Percentiles rank a stretch among this genome's conserved stretches.
These are phyloP conservation scores for Chunga burmeisteri DNA, from an alignment of 2,113 vertebrate species.

Conservation along the genomic window DNA sequence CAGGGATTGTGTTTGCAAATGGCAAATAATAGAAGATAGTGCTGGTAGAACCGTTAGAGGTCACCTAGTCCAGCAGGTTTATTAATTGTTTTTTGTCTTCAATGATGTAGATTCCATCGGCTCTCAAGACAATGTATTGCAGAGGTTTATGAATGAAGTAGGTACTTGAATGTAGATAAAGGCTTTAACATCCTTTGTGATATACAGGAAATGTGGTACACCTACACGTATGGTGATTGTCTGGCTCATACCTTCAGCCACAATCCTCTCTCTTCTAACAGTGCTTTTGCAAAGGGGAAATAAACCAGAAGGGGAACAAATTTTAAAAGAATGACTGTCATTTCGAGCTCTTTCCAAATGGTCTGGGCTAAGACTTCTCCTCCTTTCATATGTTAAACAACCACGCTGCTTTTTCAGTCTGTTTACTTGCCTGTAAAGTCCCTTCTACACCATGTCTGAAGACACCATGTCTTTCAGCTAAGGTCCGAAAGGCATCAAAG, in stretches of 20 bases:
- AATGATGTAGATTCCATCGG: background rate
- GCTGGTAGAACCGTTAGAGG: background rate
- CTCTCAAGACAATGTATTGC: background rate
- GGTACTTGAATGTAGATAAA: background rate
- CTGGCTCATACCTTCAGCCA: background rate
- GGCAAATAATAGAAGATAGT: background rate
- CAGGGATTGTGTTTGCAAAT: background rate
- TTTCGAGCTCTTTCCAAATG: background rate
- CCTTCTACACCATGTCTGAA: background rate
- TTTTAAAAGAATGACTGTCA: no score
- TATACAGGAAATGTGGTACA: rapidly evolving
- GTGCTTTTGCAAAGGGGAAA: background rate
- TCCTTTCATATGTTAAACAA: background rate
- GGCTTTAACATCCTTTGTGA: background rate
- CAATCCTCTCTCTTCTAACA: background rate
- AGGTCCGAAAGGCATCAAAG: conserved; percentile 65
- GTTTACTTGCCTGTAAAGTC: background rate
- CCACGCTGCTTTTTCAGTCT: background rate
- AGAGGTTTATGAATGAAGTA: background rate
- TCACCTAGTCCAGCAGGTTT: background rate
- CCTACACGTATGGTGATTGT: rapidly evolving
- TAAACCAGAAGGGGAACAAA: background rate
- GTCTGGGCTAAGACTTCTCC: background rate
- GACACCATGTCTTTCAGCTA: conserved; percentile 24
- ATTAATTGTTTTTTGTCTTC: background rate